A percentile compares a stretch with the other conserved stretches of the same genome.
Evolutionary conservation across 2,888 invertebrate species (phyloP).

Genomic region (Phyllotreta striolata): DNA sequence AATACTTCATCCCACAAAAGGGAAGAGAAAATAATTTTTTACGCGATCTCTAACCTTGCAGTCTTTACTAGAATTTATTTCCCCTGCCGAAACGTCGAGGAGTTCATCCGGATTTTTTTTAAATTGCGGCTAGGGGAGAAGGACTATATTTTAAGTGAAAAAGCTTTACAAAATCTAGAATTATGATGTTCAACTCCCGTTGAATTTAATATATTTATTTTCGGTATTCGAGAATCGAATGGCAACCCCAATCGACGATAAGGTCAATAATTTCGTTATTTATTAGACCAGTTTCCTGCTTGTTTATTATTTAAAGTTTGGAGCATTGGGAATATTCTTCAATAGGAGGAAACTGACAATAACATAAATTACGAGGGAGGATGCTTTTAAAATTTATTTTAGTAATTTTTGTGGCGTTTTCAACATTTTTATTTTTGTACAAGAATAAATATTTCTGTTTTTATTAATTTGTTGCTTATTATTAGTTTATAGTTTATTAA

Average conservation of each 20-base stretch:
- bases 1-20: too few species aligned
- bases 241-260: slow-evolving; percentile 34
- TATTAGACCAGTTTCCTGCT: slow-evolving; percentile 33
- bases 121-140: slow-evolving; percentile 42
- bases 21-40: too few species aligned
- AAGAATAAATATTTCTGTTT: background rate
- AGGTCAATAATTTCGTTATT: slow-evolving; percentile 42
- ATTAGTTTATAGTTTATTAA: too few species aligned
- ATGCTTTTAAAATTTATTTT: background rate
- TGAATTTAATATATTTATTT: slow-evolving; percentile 45
- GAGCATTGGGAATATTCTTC: slow-evolving; percentile 26
- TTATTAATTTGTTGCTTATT: too few species aligned
- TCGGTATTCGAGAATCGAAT: slow-evolving; percentile 13
- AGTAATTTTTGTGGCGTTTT: background rate
- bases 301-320: slow-evolving; percentile 38
- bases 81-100: slow-evolving; percentile 32
- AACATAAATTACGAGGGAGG: slow-evolving; percentile 8
- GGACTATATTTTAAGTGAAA: slow-evolving; percentile 39
- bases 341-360: slow-evolving; percentile 20
- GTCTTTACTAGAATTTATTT: slow-evolving; percentile 25
- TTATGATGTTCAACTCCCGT: slow-evolving; percentile 45
- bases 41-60: background rate
- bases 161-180: slow-evolving; percentile 45
- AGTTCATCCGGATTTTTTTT: slow-evolving; percentile 40
- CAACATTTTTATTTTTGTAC: background rate